Percentiles rank a stretch among this genome's conserved stretches.
phyloP scores from a whole-genome alignment of 2,113 vertebrate genomes.

The Anas platyrhynchos region DNA sequence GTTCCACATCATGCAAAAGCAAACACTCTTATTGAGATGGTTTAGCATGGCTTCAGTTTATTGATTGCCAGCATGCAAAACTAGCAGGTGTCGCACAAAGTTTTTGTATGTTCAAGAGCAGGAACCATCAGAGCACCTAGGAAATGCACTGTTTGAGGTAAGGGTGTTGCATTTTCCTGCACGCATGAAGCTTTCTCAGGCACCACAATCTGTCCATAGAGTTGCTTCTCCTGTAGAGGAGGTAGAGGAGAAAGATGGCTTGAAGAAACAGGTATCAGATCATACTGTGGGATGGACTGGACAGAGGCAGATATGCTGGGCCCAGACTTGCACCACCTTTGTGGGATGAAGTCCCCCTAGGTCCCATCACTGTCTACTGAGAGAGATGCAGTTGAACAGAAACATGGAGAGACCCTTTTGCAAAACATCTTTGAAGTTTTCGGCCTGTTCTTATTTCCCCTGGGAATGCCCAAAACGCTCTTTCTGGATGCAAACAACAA shows the following conservation, averaged over 20 bases:
- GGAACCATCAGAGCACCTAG: not conserved
- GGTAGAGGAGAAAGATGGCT: not conserved
- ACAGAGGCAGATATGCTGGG: not conserved
- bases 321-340: not conserved
- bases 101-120: not conserved
- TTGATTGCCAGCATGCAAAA: not conserved
- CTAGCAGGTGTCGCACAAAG: not conserved
- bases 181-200: not conserved
- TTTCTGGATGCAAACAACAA: not conserved
- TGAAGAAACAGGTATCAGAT: not conserved
- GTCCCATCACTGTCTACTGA: not conserved
- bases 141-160: not conserved
- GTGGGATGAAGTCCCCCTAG: not conserved
- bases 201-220: not conserved
- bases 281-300: fast-evolving
- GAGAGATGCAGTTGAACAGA: not conserved
- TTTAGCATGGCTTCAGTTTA: not conserved
- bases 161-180: not conserved
- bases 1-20: not conserved
- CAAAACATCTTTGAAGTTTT: not conserved
- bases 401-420: not conserved
- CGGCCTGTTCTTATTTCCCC: not conserved
- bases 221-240: not conserved
- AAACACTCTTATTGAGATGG: not conserved
- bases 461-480: not conserved